Base-by-base conservation (phyloP, 37 sponge, comb jelly and placozoan genomes). In the Tethya wilhelma region DNA sequence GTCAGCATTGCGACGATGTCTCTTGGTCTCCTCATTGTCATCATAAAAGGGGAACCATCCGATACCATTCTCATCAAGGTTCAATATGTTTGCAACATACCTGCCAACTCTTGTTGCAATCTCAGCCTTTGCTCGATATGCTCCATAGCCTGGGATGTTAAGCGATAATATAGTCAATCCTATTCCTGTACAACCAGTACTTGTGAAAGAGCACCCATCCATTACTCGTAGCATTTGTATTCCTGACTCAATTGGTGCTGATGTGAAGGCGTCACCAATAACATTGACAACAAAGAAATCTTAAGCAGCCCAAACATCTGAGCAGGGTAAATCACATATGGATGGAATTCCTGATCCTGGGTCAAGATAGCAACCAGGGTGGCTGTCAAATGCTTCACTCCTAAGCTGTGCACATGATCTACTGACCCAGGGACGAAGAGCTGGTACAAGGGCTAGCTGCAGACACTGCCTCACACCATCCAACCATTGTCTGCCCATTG, bases 401-500 rank as follows among this genome's bases (percentile, higher is more conserved):
- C 60, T 20, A 8, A 85, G 38, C 2, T 85, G 79, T 2, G 42
- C 56, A 41, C 86, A 85, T 26, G 71, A 79, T 28, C 45, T 78
- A 19, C 37, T 30, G 6, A 69, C 60, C 79, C 79, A 85, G 4
- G 79, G 86, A 26, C 86, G 33, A 55, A 85, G 44, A 25, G 56
- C 41, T 0, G 79, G 86, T 4, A 78, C 86, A n/a, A 85, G 38
- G 30, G 12, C 72, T 12, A 78, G 36, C 44, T 79, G 86, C 1
- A 78, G 73, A 40, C 86, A 85, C 26, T 78, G 57, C 1, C 86
- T 71, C 3, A 69, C 77, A 41, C 46, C 86, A 57, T 85, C 44
- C 1, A 85, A 38, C 86, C 86, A 85, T 36, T 23, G 1, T 26
- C 64, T 49, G n/a, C 69, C 78, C 14, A 44, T 17, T 1, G n/a